These are phyloP conservation scores for Clunio marinus DNA, from an alignment of 2,888 invertebrate genomes.

Conservation along the genomic window DNA sequence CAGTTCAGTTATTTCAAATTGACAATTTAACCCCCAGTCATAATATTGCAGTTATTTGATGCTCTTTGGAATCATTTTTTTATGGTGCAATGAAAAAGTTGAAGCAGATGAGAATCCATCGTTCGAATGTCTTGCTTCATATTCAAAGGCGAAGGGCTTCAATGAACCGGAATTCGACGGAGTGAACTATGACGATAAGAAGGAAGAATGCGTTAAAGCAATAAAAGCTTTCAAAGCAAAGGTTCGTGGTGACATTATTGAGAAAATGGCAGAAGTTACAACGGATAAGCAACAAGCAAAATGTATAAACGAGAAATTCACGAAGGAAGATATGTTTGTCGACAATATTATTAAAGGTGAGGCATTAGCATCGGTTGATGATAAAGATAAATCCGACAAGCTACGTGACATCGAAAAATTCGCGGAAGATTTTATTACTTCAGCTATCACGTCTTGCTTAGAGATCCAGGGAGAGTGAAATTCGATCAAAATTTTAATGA, in stretches of 20 bases:
- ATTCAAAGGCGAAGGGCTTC: constrained; percentile 20
- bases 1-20: background rate
- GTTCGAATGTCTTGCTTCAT: constrained; percentile 31
- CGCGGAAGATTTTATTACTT: constrained; percentile 32
- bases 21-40: background rate
- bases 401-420: constrained; percentile 26
- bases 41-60: background rate
- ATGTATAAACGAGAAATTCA: constrained; percentile 33
- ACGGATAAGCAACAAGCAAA: constrained; percentile 10
- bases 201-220: constrained; percentile 4
- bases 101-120: constrained; percentile 3
- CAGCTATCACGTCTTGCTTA: constrained; percentile 25
- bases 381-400: constrained; percentile 29
- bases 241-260: constrained; percentile 21
- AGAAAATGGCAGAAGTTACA: constrained; percentile 31
- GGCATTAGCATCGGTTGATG: constrained; percentile 16
- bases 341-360: constrained; percentile 34
- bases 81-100: constrained; percentile 4
- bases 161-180: constrained; percentile 29
- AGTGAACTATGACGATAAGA: background rate
- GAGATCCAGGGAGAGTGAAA: background rate
- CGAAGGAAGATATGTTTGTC: constrained; percentile 27
- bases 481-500: too few species aligned
- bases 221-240: constrained; percentile 17
- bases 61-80: background rate